phyloP scores from a whole-genome alignment of 2,888 invertebrate species.

The Cyclophora albipunctata region DNA sequence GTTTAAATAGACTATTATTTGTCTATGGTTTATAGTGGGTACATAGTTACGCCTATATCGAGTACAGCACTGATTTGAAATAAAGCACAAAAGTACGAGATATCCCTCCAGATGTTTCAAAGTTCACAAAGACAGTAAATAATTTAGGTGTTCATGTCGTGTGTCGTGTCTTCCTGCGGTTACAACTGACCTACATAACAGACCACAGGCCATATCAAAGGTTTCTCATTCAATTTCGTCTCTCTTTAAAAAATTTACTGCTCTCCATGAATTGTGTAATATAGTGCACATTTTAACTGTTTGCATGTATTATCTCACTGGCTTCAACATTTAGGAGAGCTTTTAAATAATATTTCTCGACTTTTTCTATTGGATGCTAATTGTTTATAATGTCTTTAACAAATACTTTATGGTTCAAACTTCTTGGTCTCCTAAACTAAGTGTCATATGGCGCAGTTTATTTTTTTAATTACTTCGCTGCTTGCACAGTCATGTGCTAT shows the following conservation, averaged over 20 bases:
- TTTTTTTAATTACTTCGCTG: too few species aligned
- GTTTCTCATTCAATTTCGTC: conserved; percentile 8
- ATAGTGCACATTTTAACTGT: conserved; percentile 57
- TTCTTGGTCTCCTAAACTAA: too few species aligned
- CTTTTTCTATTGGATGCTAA: conserved; percentile 60
- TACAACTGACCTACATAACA: conserved; percentile 26
- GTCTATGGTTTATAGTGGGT: neutral
- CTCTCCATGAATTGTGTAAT: conserved; percentile 50
- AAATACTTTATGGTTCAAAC: too few species aligned
- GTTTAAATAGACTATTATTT: too few species aligned
- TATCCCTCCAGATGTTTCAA: conserved; percentile 29
- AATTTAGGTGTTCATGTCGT: conserved; percentile 20
- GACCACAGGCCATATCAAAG: conserved; percentile 9
- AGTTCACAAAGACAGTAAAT: conserved; percentile 24
- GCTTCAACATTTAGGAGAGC: conserved; percentile 58
- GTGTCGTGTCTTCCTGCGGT: conserved; percentile 49
- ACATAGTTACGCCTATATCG: neutral
- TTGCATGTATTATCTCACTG: conserved; percentile 61
- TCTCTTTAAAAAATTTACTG: conserved; percentile 38
- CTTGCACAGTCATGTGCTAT: too few species aligned
- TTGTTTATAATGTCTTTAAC: conserved; percentile 29
- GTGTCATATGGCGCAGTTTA: too few species aligned
- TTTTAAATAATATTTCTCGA: conserved; percentile 38
- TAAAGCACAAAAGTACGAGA: conserved; percentile 34
- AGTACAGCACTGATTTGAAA: neutral